Conservation (phyloP, 2,113 vertebrate species). For the Mugil cephalus region DNA sequence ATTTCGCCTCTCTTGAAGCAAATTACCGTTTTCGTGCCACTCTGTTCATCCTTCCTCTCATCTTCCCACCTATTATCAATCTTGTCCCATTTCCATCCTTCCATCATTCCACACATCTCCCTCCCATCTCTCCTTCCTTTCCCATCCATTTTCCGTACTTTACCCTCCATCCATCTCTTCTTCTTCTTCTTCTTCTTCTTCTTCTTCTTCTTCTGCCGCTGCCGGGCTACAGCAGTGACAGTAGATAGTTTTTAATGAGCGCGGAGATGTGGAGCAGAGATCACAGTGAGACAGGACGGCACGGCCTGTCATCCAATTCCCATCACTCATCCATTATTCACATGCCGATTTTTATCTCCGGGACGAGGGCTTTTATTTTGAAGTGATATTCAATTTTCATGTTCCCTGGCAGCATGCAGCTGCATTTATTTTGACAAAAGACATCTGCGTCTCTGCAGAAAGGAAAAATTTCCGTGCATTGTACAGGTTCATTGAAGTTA, state of each 20-base stretch:
- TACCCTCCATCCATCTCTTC: neutral
- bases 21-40: neutral
- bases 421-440: slow-evolving; percentile 71
- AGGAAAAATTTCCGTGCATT: slow-evolving; percentile 3
- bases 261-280: slow-evolving; percentile 74
- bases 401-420: slow-evolving; percentile 38
- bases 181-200: slow-evolving; percentile 3
- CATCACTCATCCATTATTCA: slow-evolving; percentile 82
- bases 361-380: slow-evolving; percentile 75
- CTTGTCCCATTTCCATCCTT: slow-evolving; percentile 15
- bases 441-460: slow-evolving; percentile 21
- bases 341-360: slow-evolving; percentile 62
- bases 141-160: slow-evolving; percentile 22
- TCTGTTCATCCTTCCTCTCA: neutral
- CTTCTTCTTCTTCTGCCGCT: slow-evolving; percentile 30
- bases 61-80: too few relatives aligned
- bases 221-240: slow-evolving; percentile 60
- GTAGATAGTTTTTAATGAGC: slow-evolving; percentile 78
- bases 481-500: slow-evolving; percentile 4
- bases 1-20: slow-evolving; percentile 25
- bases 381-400: slow-evolving; percentile 71
- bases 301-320: slow-evolving; percentile 74
- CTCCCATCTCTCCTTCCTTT: neutral
- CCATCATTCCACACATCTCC: neutral
- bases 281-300: slow-evolving; percentile 73